These are phyloP conservation scores for Hemiprocne comata DNA, from an alignment of 2,113 vertebrate genomes.

Conservation along the genomic window DNA sequence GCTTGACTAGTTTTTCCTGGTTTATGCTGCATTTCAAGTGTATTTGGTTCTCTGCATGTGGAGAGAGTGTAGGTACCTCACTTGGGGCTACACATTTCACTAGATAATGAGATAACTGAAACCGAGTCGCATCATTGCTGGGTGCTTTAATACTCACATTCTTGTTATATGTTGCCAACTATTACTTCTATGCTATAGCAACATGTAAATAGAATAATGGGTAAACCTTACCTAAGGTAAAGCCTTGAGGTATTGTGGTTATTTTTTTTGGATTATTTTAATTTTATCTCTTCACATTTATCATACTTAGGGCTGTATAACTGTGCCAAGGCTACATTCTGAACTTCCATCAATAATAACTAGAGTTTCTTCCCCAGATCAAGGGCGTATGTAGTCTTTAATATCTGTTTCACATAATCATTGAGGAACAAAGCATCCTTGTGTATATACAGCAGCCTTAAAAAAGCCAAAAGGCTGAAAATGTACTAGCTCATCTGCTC, in stretches of 20 bases:
- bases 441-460: neutral
- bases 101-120: neutral
- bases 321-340: neutral
- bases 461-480: neutral
- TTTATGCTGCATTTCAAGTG: neutral
- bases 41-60: neutral
- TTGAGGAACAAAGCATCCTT: neutral
- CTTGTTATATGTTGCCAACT: neutral
- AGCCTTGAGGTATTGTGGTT: neutral
- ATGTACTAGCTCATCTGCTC: neutral
- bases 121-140: neutral
- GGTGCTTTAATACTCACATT: neutral
- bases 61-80: neutral
- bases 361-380: neutral
- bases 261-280: neutral
- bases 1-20: neutral
- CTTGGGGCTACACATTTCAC: neutral
- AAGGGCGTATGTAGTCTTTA: neutral
- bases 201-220: neutral
- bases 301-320: neutral
- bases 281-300: neutral
- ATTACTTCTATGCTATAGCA: neutral
- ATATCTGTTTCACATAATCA: neutral
- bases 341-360: neutral
- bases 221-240: neutral